phyloP scores from a whole-genome alignment of 2,888 invertebrate genomes.

The Orgyia antiqua region DNA sequence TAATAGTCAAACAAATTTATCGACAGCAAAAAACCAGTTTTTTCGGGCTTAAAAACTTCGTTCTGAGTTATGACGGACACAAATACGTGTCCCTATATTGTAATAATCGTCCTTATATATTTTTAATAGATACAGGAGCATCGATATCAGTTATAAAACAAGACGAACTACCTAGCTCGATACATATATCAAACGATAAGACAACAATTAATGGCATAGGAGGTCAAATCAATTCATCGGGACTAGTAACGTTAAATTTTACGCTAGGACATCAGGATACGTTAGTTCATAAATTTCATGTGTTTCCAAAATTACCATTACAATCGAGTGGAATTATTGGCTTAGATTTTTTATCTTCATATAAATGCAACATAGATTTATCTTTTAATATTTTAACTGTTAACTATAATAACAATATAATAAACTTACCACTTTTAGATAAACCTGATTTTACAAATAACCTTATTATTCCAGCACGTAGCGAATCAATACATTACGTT shows the following conservation, averaged over 20 bases:
- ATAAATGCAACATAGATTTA: conserved; percentile 1
- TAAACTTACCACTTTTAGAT: neutral
- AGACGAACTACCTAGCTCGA: neutral
- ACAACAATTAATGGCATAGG: conserved; percentile 1
- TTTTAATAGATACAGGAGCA: neutral
- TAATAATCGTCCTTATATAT: neutral
- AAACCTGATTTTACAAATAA: neutral
- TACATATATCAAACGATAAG: neutral
- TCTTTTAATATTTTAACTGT: neutral
- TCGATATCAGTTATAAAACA: too few relatives aligned
- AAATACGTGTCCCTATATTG: neutral
- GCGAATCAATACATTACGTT: neutral
- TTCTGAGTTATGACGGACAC: neutral
- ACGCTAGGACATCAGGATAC: neutral
- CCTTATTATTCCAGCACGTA: neutral
- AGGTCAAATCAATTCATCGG: neutral
- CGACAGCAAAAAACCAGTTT: neutral
- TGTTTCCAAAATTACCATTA: neutral
- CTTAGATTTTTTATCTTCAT: too few relatives aligned
- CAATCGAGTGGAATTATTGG: too few relatives aligned
- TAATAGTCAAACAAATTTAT: too few relatives aligned
- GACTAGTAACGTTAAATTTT: neutral
- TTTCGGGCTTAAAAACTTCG: neutral
- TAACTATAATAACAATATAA: neutral
- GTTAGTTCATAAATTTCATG: neutral